phyloP scores from a whole-genome alignment of 1,140 invertebrate genomes.

The Tetramorium simillimum region DNA sequence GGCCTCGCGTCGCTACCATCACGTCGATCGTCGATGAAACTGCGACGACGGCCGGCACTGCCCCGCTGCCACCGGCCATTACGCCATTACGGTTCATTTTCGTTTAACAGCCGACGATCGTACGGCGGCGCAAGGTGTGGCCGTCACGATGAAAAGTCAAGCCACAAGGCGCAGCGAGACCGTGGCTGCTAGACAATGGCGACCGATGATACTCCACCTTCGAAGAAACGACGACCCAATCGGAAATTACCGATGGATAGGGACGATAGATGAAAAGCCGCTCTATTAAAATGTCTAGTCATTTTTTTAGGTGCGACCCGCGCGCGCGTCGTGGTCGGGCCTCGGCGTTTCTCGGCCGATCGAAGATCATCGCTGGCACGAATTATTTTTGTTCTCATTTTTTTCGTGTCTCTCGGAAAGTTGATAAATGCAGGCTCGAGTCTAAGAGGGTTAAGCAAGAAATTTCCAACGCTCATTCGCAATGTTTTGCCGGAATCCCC shows the following conservation, averaged over 20 bases:
- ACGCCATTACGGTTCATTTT: slow-evolving; percentile 83
- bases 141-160: slow-evolving; percentile 81
- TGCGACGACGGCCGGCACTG: slow-evolving; percentile 25
- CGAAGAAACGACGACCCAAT: slow-evolving; percentile 78
- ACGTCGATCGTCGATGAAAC: slow-evolving; percentile 51
- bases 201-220: slow-evolving; percentile 73
- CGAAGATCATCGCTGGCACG: slow-evolving; percentile 47
- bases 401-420: background rate
- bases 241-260: slow-evolving; percentile 83
- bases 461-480: slow-evolving; percentile 40
- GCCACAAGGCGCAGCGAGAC: slow-evolving; percentile 46
- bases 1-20: background rate
- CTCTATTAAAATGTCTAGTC: slow-evolving; percentile 76
- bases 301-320: slow-evolving; percentile 64
- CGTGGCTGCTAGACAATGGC: slow-evolving; percentile 78
- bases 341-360: background rate
- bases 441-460: slow-evolving; percentile 43
- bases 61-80: slow-evolving; percentile 75
- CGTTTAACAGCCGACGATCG: slow-evolving; percentile 76
- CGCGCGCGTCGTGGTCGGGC: background rate
- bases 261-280: slow-evolving; percentile 68
- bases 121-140: slow-evolving; percentile 80
- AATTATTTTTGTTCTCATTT: slow-evolving; percentile 26
- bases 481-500: slow-evolving; percentile 24
- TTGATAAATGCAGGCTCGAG: slow-evolving; percentile 16